phyloP scores from a whole-genome alignment of 2,888 invertebrate species.

The Drosophila percnosoma region DNA sequence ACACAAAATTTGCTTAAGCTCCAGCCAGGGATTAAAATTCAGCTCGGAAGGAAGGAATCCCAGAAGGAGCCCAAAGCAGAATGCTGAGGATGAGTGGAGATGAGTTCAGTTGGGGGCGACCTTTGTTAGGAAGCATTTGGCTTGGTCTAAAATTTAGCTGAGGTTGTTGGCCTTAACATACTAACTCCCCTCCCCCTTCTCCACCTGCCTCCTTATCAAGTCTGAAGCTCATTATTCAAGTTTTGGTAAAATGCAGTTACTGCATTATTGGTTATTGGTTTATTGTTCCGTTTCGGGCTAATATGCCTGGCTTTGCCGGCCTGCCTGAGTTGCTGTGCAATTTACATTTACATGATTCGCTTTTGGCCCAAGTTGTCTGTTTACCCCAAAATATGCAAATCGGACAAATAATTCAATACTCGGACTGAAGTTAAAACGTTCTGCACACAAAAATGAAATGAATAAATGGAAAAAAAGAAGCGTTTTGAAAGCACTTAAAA shows the following conservation, averaged over 20 bases:
- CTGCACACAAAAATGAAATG: neutral
- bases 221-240: constrained; percentile 44
- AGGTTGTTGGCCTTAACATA: constrained; percentile 34
- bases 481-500: neutral
- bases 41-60: constrained; percentile 36
- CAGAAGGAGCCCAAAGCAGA: constrained; percentile 21
- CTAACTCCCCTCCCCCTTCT: neutral
- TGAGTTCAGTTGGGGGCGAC: constrained; percentile 5
- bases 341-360: constrained; percentile 45
- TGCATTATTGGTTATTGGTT: constrained; percentile 58
- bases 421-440: neutral
- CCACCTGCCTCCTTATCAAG: constrained; percentile 4
- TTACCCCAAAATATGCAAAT: constrained; percentile 30
- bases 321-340: neutral
- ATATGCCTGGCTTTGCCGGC: constrained; percentile 3
- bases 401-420: constrained; percentile 2
- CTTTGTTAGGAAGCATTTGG: constrained; percentile 45
- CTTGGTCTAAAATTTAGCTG: constrained; percentile 47
- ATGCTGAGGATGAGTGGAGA: constrained; percentile 1
- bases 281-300: constrained; percentile 33
- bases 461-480: neutral
- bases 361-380: constrained; percentile 44
- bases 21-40: constrained; percentile 73
- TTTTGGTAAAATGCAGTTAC: constrained; percentile 35
- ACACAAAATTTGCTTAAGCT: constrained; percentile 77